Percentiles rank a stretch among this genome's conserved stretches.
Evolutionary conservation across 2,888 invertebrate genomes (phyloP).

Genomic region (Trachelus troglodyta): DNA sequence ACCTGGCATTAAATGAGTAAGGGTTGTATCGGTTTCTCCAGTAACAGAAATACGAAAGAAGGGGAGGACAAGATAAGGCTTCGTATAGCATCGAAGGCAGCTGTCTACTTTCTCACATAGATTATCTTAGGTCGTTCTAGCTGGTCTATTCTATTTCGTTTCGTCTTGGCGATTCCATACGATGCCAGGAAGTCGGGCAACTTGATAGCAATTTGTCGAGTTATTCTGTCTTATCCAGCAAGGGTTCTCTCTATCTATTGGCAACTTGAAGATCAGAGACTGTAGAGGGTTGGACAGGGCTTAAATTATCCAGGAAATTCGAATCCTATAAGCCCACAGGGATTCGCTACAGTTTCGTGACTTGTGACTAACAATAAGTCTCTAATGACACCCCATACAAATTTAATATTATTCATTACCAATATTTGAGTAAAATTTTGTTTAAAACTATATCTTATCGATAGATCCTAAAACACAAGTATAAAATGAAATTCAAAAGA

Average conservation of each 20-base stretch:
- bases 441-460: too few relatives aligned
- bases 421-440: too few relatives aligned
- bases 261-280: conserved; percentile 50
- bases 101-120: conserved; percentile 56
- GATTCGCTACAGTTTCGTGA: too few relatives aligned
- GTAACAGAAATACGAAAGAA: background rate
- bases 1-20: too few relatives aligned
- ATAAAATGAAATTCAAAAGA: too few relatives aligned
- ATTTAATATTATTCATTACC: too few relatives aligned
- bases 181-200: conserved; percentile 51
- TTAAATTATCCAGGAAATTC: conserved; percentile 48
- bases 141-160: conserved; percentile 38
- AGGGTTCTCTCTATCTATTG: conserved; percentile 40
- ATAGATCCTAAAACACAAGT: too few relatives aligned
- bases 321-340: background rate
- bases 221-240: conserved; percentile 31
- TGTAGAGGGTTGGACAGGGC: conserved; percentile 28
- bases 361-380: too few relatives aligned
- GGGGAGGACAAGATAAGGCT: background rate
- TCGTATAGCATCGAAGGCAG: conserved; percentile 33
- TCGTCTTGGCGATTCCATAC: conserved; percentile 24
- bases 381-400: too few relatives aligned
- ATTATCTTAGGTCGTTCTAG: conserved; percentile 49
- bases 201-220: conserved; percentile 50
- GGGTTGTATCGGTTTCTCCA: background rate